Conservation (phyloP, 2,797 vertebrate genomes). For the Malurus leucopterus region DNA sequence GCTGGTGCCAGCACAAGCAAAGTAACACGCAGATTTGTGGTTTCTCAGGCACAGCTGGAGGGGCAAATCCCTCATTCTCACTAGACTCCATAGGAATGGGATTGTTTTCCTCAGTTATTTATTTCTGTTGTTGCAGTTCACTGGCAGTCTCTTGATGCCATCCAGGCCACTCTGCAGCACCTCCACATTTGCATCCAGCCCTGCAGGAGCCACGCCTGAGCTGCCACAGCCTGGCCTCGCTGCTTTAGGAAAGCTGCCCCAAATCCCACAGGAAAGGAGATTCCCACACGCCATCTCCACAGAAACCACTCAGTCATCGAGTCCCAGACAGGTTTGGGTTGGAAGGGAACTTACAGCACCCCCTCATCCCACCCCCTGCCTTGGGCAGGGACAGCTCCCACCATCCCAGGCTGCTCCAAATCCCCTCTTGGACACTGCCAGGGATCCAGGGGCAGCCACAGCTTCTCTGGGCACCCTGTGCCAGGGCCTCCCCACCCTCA, state of each 20-base stretch:
- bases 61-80: background rate
- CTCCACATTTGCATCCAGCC: background rate
- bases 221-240: background rate
- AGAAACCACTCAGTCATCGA: background rate
- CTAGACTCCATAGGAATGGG: background rate
- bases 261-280: background rate
- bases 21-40: accelerated
- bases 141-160: background rate
- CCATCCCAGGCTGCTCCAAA: accelerated
- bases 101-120: background rate
- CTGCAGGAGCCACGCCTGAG: background rate
- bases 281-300: background rate
- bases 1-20: background rate
- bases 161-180: background rate
- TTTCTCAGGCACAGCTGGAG: background rate
- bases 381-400: background rate
- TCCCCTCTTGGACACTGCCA: accelerated
- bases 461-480: background rate
- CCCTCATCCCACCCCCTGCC: background rate
- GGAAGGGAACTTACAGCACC: background rate
- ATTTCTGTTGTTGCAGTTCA: background rate
- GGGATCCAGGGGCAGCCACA: background rate
- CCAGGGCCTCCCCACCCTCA: accelerated
- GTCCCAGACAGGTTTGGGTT: background rate
- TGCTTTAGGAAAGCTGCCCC: background rate